Percentiles rank a stretch among this genome's conserved stretches.
phyloP scores from a whole-genome alignment of 2,113 vertebrate species.

The Coreoperca whiteheadi region DNA sequence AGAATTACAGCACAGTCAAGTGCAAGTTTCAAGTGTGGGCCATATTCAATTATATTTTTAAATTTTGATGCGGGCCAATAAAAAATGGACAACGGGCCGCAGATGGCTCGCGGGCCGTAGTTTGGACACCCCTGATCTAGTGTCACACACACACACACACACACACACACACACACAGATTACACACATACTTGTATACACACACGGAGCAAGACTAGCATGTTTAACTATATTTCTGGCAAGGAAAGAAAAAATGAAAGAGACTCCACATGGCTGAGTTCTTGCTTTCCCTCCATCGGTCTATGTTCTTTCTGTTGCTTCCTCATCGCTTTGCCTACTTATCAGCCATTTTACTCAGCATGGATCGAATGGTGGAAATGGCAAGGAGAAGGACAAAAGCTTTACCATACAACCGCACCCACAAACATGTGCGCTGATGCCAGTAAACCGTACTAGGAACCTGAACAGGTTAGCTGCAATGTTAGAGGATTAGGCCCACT shows the following conservation, averaged over 20 bases:
- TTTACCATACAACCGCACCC: neutral
- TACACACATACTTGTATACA: neutral
- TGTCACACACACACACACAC: too few relatives aligned
- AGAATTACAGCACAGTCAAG: too few relatives aligned
- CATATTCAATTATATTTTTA: too few relatives aligned
- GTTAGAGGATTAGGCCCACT: neutral
- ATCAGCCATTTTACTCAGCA: slow-evolving; percentile 39
- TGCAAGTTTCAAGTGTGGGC: too few relatives aligned
- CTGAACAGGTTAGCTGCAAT: neutral
- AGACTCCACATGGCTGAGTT: neutral
- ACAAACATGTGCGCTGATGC: neutral
- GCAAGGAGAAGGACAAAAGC: slow-evolving; percentile 25
- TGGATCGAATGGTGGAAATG: slow-evolving; percentile 44
- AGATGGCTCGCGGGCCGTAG: too few relatives aligned
- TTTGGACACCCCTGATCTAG: too few relatives aligned
- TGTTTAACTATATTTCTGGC: neutral
- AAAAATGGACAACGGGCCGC: too few relatives aligned
- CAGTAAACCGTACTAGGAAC: neutral
- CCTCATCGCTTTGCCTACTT: slow-evolving; percentile 26
- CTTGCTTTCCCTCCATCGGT: neutral
- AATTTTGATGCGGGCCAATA: too few relatives aligned
- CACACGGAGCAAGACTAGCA: neutral
- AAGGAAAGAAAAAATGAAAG: neutral
- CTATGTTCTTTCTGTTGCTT: neutral
- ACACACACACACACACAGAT: neutral